Evolutionary conservation across 2,888 invertebrate species (phyloP).

Genomic region (Lithophane leautieri): DNA sequence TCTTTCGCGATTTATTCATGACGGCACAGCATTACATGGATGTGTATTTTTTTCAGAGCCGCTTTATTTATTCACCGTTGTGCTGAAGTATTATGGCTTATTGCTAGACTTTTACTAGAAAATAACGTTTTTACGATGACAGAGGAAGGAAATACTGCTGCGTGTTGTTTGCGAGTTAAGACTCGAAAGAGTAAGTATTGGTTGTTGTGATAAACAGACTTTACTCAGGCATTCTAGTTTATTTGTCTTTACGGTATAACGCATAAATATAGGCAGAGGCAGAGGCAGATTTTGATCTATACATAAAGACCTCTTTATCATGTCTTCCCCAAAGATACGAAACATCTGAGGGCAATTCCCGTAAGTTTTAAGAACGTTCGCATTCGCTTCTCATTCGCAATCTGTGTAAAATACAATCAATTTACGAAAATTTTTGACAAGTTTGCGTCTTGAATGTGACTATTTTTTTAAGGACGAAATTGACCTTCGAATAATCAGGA

Average conservation of each 20-base stretch:
- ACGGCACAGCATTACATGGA: conserved; percentile 54
- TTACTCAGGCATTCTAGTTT: conserved; percentile 30
- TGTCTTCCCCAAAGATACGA: background rate
- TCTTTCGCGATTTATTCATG: conserved; percentile 66
- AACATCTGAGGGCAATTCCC: too few species aligned
- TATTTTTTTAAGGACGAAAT: too few species aligned
- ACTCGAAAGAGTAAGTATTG: conserved; percentile 27
- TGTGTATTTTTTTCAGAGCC: conserved; percentile 56
- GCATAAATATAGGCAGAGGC: background rate
- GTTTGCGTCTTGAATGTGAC: too few species aligned
- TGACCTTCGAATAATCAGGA: too few species aligned
- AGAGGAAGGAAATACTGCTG: conserved; percentile 46
- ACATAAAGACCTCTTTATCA: background rate
- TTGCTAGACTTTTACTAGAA: conserved; percentile 60
- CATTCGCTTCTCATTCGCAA: too few species aligned
- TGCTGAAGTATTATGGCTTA: conserved; percentile 58
- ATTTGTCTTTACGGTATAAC: background rate
- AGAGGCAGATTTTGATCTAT: background rate
- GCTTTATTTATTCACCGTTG: conserved; percentile 57
- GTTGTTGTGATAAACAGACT: conserved; percentile 34
- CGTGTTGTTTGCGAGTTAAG: conserved; percentile 51
- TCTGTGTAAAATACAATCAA: too few species aligned
- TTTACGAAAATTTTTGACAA: too few species aligned
- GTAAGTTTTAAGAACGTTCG: too few species aligned
- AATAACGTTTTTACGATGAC: conserved; percentile 56